phyloP scores from a whole-genome alignment of 2,797 vertebrate genomes.

The Botia almorhae region DNA sequence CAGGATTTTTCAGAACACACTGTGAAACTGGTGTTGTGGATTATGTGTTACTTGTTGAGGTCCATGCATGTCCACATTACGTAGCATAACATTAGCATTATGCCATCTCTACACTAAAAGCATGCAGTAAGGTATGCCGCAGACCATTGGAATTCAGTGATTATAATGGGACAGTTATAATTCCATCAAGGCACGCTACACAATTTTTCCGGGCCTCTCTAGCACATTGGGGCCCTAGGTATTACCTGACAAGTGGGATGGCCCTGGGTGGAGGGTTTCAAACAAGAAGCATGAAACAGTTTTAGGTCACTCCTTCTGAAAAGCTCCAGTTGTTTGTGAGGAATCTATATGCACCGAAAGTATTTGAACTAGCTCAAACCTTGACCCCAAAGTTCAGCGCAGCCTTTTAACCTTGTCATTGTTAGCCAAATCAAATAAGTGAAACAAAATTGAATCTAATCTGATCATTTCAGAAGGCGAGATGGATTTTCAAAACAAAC shows the following conservation, averaged over 20 bases:
- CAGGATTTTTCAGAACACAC: too few relatives aligned
- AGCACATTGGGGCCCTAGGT: too few relatives aligned
- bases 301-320: constrained; percentile 64
- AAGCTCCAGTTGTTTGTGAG: constrained; percentile 71
- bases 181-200: not conserved
- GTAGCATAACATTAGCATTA: too few relatives aligned
- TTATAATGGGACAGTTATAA: too few relatives aligned
- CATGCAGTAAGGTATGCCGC: too few relatives aligned
- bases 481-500: constrained; percentile 68
- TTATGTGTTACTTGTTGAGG: too few relatives aligned
- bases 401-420: constrained; percentile 61
- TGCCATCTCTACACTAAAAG: too few relatives aligned
- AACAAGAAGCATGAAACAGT: constrained; percentile 61
- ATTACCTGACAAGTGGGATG: not conserved
- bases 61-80: too few relatives aligned
- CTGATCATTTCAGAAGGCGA: constrained; percentile 65
- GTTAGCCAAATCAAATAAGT: constrained; percentile 67
- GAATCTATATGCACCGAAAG: constrained; percentile 57
- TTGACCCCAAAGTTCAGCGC: constrained; percentile 37
- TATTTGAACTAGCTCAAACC: constrained; percentile 28
- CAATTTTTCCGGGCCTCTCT: not conserved
- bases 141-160: too few relatives aligned
- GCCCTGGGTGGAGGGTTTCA: constrained; percentile 65
- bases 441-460: constrained; percentile 61
- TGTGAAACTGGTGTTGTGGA: too few relatives aligned